Base-by-base conservation (phyloP, 2,888 invertebrate genomes). In the Nomada hirtipes region DNA sequence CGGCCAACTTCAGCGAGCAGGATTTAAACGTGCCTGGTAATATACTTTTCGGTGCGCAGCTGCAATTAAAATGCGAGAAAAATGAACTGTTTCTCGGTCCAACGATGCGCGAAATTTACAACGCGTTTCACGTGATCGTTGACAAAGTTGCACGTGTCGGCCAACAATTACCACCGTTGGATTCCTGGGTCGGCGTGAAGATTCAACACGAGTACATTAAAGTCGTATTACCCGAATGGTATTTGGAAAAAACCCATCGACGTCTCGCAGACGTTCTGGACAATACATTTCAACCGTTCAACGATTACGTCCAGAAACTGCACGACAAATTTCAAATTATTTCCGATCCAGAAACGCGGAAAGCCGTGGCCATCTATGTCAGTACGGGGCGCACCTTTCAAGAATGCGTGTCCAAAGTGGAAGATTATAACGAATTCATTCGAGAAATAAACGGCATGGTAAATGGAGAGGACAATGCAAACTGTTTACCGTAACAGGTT, bases 301-400 rank as follows among this genome's bases (percentile, higher is more conserved):
- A 94, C 26, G 90, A 94, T 18, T 97, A 97, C 91, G 92, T 96
- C 20, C 91, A 94, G 0, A 87, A 89, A 1, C 94, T 96, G 76
- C 95, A 95, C 55, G 82, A 93, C 13, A 95, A 95, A 87, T 97
- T 96, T 89, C 92, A 93, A 36, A 95, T 94, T 87, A 92, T 97
- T 2, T 96, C 95, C 79, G 95, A 95, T 26, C 84, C 90, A 20
- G 92, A 94, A 50, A 95, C 95, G 0, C 95, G 94, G 77, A 91
- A 91, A 3, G 94, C 94, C 47, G 90, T 96, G 0, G 89, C 94
- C 0, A 88, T 91, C 63, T 95, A 95, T 83, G 94, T 96, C 52
- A 90, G 94, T 7, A 93, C 95, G 68, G 94, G 95, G 11, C 93
- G 95, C 57, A 94, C 95, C 20, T 93, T 93, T 26, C 89, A 91